These are phyloP conservation scores for Sphecodes monilicornis DNA, from an alignment of 2,888 invertebrate species.

Conservation along the genomic window DNA sequence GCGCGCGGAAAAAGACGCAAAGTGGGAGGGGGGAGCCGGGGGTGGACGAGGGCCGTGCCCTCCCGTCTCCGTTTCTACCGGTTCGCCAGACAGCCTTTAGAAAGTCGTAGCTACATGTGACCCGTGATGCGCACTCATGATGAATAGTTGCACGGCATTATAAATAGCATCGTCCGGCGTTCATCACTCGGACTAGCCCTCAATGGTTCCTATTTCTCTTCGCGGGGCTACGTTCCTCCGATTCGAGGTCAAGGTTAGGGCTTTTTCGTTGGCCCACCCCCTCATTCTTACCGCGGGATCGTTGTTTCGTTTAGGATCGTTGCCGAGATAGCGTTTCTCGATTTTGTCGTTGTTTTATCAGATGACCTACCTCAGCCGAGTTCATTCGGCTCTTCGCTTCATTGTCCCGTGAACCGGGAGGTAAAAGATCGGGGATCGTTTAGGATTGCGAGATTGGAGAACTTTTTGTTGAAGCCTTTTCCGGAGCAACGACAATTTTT, in stretches of 20 bases:
- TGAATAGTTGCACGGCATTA: constrained; percentile 49
- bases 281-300: background rate
- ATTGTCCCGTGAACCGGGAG: background rate
- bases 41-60: background rate
- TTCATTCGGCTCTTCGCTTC: background rate
- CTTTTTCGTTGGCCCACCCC: background rate
- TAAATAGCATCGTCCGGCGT: constrained; percentile 33
- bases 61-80: constrained; percentile 6
- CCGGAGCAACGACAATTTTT: background rate
- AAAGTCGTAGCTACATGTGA: constrained; percentile 30
- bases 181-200: constrained; percentile 2
- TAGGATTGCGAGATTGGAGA: background rate
- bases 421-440: background rate
- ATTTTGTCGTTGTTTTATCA: background rate
- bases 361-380: background rate
- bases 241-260: constrained; percentile 35
- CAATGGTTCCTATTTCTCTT: background rate
- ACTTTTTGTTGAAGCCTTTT: background rate
- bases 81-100: constrained; percentile 43
- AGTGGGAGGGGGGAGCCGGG: background rate
- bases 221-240: background rate
- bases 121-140: constrained; percentile 44
- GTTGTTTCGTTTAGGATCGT: background rate
- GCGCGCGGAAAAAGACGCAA: constrained; percentile 48
- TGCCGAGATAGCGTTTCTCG: background rate